These are phyloP conservation scores for Hemiprocne comata DNA, from an alignment of 2,113 vertebrate species.

Conservation along the genomic window DNA sequence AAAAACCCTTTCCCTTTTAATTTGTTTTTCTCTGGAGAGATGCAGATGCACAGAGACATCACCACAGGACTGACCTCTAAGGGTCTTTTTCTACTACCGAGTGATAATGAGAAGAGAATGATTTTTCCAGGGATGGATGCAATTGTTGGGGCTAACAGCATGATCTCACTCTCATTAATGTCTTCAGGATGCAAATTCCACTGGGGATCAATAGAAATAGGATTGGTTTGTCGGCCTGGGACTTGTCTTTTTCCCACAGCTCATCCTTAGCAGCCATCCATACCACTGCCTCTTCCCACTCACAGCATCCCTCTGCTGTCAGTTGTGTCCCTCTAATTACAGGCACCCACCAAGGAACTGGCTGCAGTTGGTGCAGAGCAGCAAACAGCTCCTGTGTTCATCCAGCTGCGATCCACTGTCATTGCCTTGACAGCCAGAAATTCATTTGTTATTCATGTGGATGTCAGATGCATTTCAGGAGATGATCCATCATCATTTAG, in stretches of 20 bases:
- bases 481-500: slow-evolving; percentile 60
- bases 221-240: neutral
- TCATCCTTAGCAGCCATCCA: neutral
- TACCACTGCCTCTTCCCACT: neutral
- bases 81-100: neutral
- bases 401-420: neutral
- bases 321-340: neutral
- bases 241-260: neutral
- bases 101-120: neutral
- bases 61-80: neutral
- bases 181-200: neutral
- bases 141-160: neutral
- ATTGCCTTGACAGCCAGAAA: slow-evolving; percentile 22
- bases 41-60: neutral
- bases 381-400: neutral
- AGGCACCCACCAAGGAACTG: fast-evolving
- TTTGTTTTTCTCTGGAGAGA: neutral
- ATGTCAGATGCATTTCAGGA: slow-evolving; percentile 47
- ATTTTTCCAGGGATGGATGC: neutral
- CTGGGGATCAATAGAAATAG: neutral
- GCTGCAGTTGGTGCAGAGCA: neutral
- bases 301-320: neutral
- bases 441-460: slow-evolving; percentile 45
- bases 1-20: neutral
- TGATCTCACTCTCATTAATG: neutral